phyloP scores from a whole-genome alignment of 2,113 vertebrate genomes.

The Paralichthys olivaceus region DNA sequence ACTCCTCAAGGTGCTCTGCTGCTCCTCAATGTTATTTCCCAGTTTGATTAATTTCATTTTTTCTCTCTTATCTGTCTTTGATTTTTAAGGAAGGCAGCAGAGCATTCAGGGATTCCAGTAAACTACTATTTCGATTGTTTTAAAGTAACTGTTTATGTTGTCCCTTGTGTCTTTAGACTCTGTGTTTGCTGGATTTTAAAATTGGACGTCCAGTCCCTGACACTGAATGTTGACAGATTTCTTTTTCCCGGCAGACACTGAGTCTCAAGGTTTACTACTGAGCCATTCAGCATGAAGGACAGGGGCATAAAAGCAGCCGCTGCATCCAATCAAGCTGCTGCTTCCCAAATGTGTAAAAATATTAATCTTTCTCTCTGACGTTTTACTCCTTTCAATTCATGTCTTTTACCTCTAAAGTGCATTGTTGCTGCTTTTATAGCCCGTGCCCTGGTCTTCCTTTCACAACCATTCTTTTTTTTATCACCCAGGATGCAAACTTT shows the following conservation, averaged over 20 bases:
- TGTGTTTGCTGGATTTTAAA: conserved; percentile 75
- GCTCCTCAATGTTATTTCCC: conserved; percentile 36
- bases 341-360: conserved; percentile 18
- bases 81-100: conserved; percentile 66
- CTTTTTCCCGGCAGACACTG: conserved; percentile 71
- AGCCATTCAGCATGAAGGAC: conserved; percentile 69
- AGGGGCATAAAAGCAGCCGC: conserved; percentile 74
- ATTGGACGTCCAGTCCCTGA: conserved; percentile 24
- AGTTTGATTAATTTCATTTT: conserved; percentile 18
- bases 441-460: conserved; percentile 56
- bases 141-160: conserved; percentile 54
- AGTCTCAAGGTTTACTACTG: conserved; percentile 73
- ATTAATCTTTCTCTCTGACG: background rate
- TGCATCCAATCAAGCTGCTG: conserved; percentile 26
- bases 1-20: conserved; percentile 74
- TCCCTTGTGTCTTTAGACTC: conserved; percentile 64
- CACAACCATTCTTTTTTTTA: conserved; percentile 57
- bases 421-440: conserved; percentile 72
- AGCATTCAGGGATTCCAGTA: conserved; percentile 75
- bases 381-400: conserved; percentile 14
- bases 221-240: conserved; percentile 27
- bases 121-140: conserved; percentile 50
- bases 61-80: conserved; percentile 10
- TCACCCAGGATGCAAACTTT: conserved; percentile 54
- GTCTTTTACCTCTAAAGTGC: conserved; percentile 12